Evolutionary conservation across 2,113 vertebrate genomes (phyloP).

Genomic region (Xenotilapia leptura): DNA sequence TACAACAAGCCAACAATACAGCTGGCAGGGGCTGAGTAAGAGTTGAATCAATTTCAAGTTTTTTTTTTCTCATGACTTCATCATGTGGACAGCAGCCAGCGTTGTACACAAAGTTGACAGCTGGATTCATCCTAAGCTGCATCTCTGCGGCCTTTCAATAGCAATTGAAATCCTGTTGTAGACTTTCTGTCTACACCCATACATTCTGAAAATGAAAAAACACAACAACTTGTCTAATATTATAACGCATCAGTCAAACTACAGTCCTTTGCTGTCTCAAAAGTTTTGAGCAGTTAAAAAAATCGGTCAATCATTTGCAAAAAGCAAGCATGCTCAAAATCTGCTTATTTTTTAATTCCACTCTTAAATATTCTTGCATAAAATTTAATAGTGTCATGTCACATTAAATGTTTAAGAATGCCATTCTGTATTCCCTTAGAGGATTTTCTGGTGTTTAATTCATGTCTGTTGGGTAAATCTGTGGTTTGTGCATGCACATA

Average conservation of each 20-base stretch:
- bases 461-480: background rate
- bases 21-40: slow-evolving; percentile 12
- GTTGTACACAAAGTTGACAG: background rate
- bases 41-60: slow-evolving; percentile 17
- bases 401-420: background rate
- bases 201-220: background rate
- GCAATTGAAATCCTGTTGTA: background rate
- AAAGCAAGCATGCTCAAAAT: background rate
- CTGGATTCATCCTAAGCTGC: background rate
- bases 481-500: background rate
- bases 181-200: background rate
- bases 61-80: slow-evolving; percentile 13
- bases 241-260: background rate
- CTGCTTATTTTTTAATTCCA: background rate
- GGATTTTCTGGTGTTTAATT: background rate
- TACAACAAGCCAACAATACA: background rate
- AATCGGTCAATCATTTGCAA: background rate
- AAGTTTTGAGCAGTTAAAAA: background rate
- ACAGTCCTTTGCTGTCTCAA: background rate
- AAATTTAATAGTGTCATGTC: background rate
- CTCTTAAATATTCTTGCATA: background rate
- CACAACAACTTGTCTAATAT: background rate
- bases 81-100: background rate
- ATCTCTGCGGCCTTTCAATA: background rate
- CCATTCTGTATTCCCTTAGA: background rate